A percentile compares a stretch with the other conserved stretches of the same genome.
phyloP scores from a whole-genome alignment of 2,797 vertebrate species.

The Benthosema pterotum region DNA sequence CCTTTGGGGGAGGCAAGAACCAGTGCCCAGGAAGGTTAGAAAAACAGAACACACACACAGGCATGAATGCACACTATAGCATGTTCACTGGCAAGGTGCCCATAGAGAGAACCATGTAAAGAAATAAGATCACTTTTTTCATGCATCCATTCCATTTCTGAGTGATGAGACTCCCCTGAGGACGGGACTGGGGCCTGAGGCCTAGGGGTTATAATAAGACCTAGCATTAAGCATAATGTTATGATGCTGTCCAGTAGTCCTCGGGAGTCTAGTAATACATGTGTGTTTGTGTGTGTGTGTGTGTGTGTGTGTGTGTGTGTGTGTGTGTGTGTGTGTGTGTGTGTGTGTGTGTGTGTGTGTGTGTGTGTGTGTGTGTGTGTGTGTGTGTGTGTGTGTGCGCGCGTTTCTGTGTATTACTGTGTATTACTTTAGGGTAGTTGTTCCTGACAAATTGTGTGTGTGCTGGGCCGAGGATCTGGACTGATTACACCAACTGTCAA shows the following conservation, averaged over 20 bases:
- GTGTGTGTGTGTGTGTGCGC: no score
- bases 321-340: not conserved
- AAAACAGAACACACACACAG: constrained; percentile 47
- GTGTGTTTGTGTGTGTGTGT: not conserved
- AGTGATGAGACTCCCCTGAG: no score
- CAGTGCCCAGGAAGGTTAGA: constrained; percentile 90
- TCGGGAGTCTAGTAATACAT: no score
- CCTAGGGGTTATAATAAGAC: no score
- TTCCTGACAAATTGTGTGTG: no score
- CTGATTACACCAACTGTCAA: constrained; percentile 8
- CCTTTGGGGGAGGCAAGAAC: constrained; percentile 85
- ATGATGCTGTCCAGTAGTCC: no score
- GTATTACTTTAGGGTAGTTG: not conserved
- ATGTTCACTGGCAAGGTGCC: not conserved
- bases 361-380: not conserved
- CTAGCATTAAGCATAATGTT: no score
- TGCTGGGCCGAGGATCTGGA: constrained; percentile 23
- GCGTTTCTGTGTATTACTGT: no score
- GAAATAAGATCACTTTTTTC: no score
- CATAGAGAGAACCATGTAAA: not conserved
- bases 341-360: not conserved
- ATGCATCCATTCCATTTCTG: no score
- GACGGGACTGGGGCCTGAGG: no score
- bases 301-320: not conserved
- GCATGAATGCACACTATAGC: not conserved